Evolutionary conservation across 2,888 invertebrate genomes (phyloP), one percentile per base, ranked within the genome.

Genomic region (Patella depressa): DNA sequence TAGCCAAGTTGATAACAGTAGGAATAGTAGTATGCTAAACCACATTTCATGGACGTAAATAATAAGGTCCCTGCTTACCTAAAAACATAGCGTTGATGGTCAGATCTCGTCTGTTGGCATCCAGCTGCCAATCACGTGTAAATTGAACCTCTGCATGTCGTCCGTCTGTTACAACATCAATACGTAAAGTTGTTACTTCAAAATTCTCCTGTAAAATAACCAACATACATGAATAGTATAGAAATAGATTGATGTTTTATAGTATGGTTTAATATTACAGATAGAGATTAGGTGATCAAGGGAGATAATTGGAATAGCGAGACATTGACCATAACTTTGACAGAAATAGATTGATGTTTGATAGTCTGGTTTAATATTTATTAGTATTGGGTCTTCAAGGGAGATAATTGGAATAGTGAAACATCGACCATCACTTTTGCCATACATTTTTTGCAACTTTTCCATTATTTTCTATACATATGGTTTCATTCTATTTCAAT

Each of bases 51-150:
- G 7, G 9, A 45, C 3, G 34, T 34, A 34, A 34, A 34, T 7
- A 45, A 45, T 45, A 19, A 29, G 17, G 53, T 29, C 24, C 7
- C 73, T 29, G 70, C 79, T 79, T 88, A 95, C 95, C 96, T 85
- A 98, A 92, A 92, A 97, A 98, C 96, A 99, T 97, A 0, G 99
- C 97, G 93, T 99, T 99, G 78, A 99, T 96, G 0, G 99, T 99
- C 3, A 99, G 94, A 92, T 99, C 99, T 86, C 99, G 93, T 85
- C 99, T 94, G 89, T 96, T 96, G 0, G 99, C 97, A 93, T 99
- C 99, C 81, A 97, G 90, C 88, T 96, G 94, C 93, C 93, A 93
- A 82, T 93, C 96, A 73, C 94, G 97, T 0, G 98, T 98, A 90
- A 96, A 99, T 88, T 96, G 94, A 5, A 99, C 98, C 89, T 97